Evolutionary conservation across 2,113 vertebrate species (phyloP).

Genomic region (Lucifuga dentata): DNA sequence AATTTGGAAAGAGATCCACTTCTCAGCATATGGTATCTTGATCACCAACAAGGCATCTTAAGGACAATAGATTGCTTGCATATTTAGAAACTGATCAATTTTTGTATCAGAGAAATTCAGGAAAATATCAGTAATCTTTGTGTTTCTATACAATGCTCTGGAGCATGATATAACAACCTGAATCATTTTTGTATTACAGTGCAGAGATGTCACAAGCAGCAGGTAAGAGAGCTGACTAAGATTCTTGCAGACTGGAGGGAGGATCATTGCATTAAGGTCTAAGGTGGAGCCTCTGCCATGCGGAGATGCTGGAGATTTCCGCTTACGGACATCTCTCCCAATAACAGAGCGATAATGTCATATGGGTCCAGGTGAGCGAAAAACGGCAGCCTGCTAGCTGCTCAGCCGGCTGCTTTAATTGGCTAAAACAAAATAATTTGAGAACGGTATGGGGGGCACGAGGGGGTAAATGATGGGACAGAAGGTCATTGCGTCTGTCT

Average conservation of each 20-base stretch:
- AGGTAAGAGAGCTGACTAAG: conserved; percentile 35
- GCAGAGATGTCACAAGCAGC: conserved; percentile 8
- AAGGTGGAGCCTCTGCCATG: conserved; percentile 60
- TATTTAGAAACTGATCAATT: conserved; percentile 40
- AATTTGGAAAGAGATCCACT: conserved; percentile 65
- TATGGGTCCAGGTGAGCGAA: conserved; percentile 78
- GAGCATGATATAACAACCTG: background rate
- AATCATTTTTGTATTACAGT: conserved; percentile 6
- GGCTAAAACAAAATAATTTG: conserved; percentile 88
- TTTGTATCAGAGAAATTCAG: background rate
- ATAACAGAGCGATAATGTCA: conserved; percentile 79
- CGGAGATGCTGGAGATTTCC: conserved; percentile 59
- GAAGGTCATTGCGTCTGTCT: conserved; percentile 83
- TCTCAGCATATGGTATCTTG: conserved; percentile 71
- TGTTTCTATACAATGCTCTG: background rate
- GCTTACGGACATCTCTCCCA: conserved; percentile 63
- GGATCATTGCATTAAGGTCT: conserved; percentile 62
- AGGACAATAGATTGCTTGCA: conserved; percentile 49
- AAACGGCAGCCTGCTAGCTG: conserved; percentile 78
- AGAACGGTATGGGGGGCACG: conserved; percentile 78
- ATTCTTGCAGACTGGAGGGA: conserved; percentile 42
- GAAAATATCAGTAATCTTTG: background rate
- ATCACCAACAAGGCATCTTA: conserved; percentile 64
- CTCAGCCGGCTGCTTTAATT: conserved; percentile 85
- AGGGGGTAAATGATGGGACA: conserved; percentile 85